These are phyloP conservation scores for Oscheius sp. DNA, from an alignment of 1,140 invertebrate genomes.

Conservation along the genomic window DNA sequence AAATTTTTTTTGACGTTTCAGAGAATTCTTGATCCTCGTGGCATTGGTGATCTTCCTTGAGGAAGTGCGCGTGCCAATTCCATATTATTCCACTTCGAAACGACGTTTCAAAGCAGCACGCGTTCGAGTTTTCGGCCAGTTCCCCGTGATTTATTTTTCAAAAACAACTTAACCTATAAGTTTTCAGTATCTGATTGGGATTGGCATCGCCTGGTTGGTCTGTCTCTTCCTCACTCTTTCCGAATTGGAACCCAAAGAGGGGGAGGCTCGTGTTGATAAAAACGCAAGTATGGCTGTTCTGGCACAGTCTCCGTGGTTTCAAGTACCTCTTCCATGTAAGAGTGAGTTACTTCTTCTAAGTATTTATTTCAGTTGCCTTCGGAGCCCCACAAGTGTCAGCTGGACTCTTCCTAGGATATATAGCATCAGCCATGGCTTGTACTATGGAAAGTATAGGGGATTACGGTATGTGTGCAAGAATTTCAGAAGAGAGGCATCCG, in stretches of 20 bases:
- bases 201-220: slow-evolving; percentile 51
- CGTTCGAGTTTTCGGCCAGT: slow-evolving; percentile 54
- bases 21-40: slow-evolving; percentile 12
- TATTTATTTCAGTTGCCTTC: slow-evolving; percentile 52
- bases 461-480: slow-evolving; percentile 11
- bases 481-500: not conserved
- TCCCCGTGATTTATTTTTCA: slow-evolving; percentile 45
- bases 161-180: not conserved
- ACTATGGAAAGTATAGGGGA: slow-evolving; percentile 30
- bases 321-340: slow-evolving; percentile 51
- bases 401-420: slow-evolving; percentile 62
- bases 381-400: slow-evolving; percentile 60
- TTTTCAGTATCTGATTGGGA: slow-evolving; percentile 55
- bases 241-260: slow-evolving; percentile 43
- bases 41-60: slow-evolving; percentile 22
- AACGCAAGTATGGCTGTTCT: slow-evolving; percentile 48
- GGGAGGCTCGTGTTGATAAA: slow-evolving; percentile 56
- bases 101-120: slow-evolving; percentile 6
- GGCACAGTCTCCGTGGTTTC: slow-evolving; percentile 48
- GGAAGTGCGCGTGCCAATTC: slow-evolving; percentile 21
- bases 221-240: slow-evolving; percentile 52
- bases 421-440: slow-evolving; percentile 61
- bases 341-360: not conserved
- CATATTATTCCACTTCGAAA: not conserved
- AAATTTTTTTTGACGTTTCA: not conserved